Percentiles rank a stretch among this genome's conserved stretches.
Evolutionary conservation across 2,113 vertebrate species (phyloP).

Genomic region (Monarcha castaneiventris): DNA sequence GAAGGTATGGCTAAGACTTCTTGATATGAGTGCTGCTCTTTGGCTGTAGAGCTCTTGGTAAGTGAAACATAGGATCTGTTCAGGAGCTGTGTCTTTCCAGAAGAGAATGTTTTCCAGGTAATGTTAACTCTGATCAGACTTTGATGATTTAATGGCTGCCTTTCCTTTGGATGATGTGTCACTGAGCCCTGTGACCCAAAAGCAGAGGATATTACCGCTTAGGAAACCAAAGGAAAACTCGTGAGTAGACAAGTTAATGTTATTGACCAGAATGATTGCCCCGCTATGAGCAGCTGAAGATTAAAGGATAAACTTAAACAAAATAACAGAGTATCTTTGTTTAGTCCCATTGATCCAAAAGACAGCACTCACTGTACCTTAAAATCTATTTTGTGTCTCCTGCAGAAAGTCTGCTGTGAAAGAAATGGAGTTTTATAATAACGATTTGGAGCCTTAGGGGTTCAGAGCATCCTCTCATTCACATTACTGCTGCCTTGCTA

Average conservation of each 20-base stretch:
- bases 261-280: not conserved
- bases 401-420: slow-evolving; percentile 35
- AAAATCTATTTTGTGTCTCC: not conserved
- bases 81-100: not conserved
- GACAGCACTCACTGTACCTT: not conserved
- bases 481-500: not conserved
- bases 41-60: not conserved
- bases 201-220: not conserved
- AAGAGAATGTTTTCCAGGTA: not conserved
- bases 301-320: not conserved
- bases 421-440: slow-evolving; percentile 20
- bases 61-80: not conserved
- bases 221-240: not conserved
- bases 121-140: not conserved
- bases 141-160: not conserved
- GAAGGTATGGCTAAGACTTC: not conserved
- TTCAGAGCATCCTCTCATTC: slow-evolving; percentile 8
- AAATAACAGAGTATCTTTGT: not conserved
- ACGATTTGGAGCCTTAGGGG: slow-evolving; percentile 1
- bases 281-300: not conserved
- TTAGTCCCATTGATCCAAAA: not conserved
- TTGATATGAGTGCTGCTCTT: not conserved
- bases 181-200: not conserved
- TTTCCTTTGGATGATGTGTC: not conserved
- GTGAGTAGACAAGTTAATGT: not conserved